phyloP scores from a whole-genome alignment of 2,888 invertebrate genomes.

The Drosophila mercatorum region DNA sequence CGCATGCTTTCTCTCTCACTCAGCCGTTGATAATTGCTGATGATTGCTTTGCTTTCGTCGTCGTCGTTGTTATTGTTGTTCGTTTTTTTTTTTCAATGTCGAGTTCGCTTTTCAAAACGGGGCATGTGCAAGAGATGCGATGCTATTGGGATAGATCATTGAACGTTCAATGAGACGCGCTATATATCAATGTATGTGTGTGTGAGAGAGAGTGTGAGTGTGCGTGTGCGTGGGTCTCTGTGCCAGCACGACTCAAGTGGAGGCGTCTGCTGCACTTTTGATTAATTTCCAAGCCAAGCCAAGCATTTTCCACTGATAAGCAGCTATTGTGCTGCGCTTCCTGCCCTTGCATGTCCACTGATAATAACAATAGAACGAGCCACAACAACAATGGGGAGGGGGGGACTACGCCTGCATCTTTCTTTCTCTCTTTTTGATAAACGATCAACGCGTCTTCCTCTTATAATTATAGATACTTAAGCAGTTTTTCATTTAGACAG shows the following conservation, averaged over 20 bases:
- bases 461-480: conserved; percentile 28
- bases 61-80: conserved; percentile 27
- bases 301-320: too few relatives aligned
- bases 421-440: conserved; percentile 26
- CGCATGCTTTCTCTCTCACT: conserved; percentile 23
- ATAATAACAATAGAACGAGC: conserved; percentile 56
- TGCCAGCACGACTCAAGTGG: conserved; percentile 58
- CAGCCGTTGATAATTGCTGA: conserved; percentile 39
- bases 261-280: conserved; percentile 75
- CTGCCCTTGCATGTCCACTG: conserved; percentile 72
- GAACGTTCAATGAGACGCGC: conserved; percentile 68
- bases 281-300: conserved; percentile 56
- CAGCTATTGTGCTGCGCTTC: conserved; percentile 48
- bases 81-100: conserved; percentile 66
- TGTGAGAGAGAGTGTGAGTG: conserved; percentile 8
- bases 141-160: conserved; percentile 73
- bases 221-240: conserved; percentile 32
- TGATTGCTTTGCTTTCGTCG: conserved; percentile 53
- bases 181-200: conserved; percentile 7
- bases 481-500: conserved; percentile 30
- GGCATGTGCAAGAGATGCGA: conserved; percentile 53
- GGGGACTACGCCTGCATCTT: conserved; percentile 34
- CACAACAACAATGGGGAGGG: conserved; percentile 6
- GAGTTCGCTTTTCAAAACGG: conserved; percentile 77
- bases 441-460: conserved; percentile 30